These are phyloP conservation scores for Cremastobaeus sp. DNA, from an alignment of 2,888 invertebrate species.

Conservation along the genomic window DNA sequence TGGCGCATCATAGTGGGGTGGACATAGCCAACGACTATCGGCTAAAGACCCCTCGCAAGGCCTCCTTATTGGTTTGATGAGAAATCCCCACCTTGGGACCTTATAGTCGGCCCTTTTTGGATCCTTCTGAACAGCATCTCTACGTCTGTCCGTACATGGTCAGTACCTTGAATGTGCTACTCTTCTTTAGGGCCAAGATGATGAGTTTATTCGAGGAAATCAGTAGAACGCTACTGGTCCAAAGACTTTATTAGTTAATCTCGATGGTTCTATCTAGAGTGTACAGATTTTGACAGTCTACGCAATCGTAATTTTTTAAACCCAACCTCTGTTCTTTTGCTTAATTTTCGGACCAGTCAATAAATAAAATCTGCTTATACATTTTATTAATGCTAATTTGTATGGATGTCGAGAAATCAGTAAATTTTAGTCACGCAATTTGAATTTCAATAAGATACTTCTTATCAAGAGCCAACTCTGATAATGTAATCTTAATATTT, in stretches of 20 bases:
- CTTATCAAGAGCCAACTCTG: too few relatives aligned
- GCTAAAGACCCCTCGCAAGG: constrained; percentile 70
- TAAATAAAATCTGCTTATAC: too few relatives aligned
- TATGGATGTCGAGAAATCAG: too few relatives aligned
- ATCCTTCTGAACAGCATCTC: constrained; percentile 55
- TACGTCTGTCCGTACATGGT: constrained; percentile 49
- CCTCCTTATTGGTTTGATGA: constrained; percentile 73
- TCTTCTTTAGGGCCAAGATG: constrained; percentile 58
- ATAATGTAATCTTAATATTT: too few relatives aligned
- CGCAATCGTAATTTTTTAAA: too few relatives aligned
- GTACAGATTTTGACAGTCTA: constrained; percentile 53
- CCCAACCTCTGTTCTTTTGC: too few relatives aligned
- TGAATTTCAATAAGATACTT: too few relatives aligned
- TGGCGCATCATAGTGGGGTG: constrained; percentile 25
- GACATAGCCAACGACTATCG: constrained; percentile 70
- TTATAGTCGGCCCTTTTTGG: constrained; percentile 63
- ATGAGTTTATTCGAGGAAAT: constrained; percentile 67
- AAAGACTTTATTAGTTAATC: constrained; percentile 55
- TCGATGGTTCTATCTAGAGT: constrained; percentile 52
- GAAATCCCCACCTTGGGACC: constrained; percentile 67
- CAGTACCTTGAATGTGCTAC: constrained; percentile 58
- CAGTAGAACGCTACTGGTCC: constrained; percentile 62
- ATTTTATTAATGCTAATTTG: too few relatives aligned
- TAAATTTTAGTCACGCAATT: too few relatives aligned
- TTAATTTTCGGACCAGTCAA: too few relatives aligned